Conservation (phyloP, 2,113 vertebrate species). For the Chaetodon auriga region DNA sequence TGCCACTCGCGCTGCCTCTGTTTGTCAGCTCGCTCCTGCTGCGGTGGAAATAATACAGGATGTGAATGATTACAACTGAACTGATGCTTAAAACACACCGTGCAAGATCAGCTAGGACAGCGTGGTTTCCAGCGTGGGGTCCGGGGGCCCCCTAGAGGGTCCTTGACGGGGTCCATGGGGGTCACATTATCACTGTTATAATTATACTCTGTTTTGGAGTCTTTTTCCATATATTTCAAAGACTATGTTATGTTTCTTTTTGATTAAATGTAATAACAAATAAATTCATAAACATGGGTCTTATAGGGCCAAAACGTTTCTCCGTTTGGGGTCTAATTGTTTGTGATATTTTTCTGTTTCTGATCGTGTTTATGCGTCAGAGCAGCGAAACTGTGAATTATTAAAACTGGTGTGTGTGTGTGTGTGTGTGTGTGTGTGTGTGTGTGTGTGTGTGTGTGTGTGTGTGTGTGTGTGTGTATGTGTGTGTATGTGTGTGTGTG, state of each 20-base stretch:
- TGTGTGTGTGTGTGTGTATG: neutral
- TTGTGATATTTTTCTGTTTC: constrained; percentile 16
- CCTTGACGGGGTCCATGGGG: neutral
- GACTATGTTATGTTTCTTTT: neutral
- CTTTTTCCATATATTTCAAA: neutral
- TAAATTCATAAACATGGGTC: neutral
- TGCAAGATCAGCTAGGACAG: constrained; percentile 7
- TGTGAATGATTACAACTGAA: constrained; percentile 27
- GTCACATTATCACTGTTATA: neutral
- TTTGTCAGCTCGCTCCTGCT: constrained; percentile 36
- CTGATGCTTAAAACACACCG: constrained; percentile 22
- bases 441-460: no score
- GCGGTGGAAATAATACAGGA: constrained; percentile 48
- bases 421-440: no score
- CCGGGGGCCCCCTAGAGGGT: constrained; percentile 27
- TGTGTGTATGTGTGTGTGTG: no score
- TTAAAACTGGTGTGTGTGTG: constrained; percentile 11
- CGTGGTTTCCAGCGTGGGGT: constrained; percentile 9
- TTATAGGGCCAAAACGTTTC: neutral
- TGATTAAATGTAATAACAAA: neutral
- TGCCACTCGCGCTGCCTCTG: constrained; percentile 41
- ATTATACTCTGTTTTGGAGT: neutral
- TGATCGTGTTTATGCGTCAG: constrained; percentile 42
- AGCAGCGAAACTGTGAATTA: constrained; percentile 25
- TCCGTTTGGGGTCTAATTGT: constrained; percentile 38